Evolutionary conservation across 1,140 invertebrate genomes (phyloP).

Genomic region (Microplitis demolitor): DNA sequence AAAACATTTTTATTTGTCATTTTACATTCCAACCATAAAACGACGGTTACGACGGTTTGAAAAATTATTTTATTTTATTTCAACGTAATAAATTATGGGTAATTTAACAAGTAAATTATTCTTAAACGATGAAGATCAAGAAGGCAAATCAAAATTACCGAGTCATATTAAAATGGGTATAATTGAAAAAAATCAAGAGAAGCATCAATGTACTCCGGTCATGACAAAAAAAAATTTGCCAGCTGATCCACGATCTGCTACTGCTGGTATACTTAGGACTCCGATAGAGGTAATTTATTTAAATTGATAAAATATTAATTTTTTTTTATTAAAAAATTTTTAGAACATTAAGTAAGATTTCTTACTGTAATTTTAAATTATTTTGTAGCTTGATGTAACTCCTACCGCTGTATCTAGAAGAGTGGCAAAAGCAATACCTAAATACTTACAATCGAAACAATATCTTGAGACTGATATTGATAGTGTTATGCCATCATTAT

Average conservation of each 20-base stretch:
- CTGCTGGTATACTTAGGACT: constrained; percentile 11
- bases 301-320: no score
- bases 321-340: not conserved
- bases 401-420: constrained; percentile 27
- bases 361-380: not conserved
- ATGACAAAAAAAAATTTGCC: not conserved
- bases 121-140: not conserved
- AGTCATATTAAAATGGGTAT: not conserved
- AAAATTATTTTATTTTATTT: not conserved
- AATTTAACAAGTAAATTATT: constrained; percentile 10
- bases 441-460: constrained; percentile 40
- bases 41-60: constrained; percentile 8
- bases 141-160: not conserved
- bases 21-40: not conserved
- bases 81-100: not conserved
- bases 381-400: constrained; percentile 39
- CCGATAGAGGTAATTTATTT: not conserved
- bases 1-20: not conserved
- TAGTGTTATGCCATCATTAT: constrained; percentile 29
- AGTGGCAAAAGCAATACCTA: constrained; percentile 44
- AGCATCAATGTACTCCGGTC: constrained; percentile 15
- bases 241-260: constrained; percentile 23
- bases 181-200: constrained; percentile 2
- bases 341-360: not conserved
- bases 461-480: constrained; percentile 55